Evolutionary conservation across 2,888 invertebrate species (phyloP), one percentile per base, ranked within the genome.

Genomic region (Leucophenga maculata): DNA sequence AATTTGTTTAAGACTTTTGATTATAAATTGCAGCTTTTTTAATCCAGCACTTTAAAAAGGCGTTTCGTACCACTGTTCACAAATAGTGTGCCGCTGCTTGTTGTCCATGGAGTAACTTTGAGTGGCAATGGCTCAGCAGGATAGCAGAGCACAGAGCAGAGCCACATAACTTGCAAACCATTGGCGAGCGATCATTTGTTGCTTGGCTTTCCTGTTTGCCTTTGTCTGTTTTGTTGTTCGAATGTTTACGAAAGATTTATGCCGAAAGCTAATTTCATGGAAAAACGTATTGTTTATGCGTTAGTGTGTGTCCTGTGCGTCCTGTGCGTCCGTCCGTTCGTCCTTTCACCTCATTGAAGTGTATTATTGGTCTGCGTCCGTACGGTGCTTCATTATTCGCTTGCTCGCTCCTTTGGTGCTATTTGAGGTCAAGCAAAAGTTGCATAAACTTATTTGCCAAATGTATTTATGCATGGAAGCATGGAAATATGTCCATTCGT

Each of bases 251-350:
- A 78, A 78, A 84, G 81, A 81, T 81, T 81, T 81, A 81, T 81
- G 83, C 78, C 82, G 71, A 75, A 80, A 84, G 84, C 81, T 84
- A 81, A 81, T 81, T 84, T 83, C 76, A 84, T 81, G 83, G 82
- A 81, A 83, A 82, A 81, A 76, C 82, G 70, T 84, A 82, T 80
- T 84, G 83, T 82, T 72, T 72, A 46, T 67, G 46, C 26, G 68
- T 46, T 44, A 67, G 13, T 44, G 18, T 32, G 46, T 68, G 44
- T 65, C 9, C 16, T n/a, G 16, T 16, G 8, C 39, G 1, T 39
- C 39, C 9, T 39, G 39, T 39, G 11, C 39, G 39, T 39, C 39
- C 39, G 3, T 39, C 8, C 39, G 8, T n/a, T n/a, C n/a, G n/a
- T n/a, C n/a, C n/a, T n/a, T n/a, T n/a, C n/a, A n/a, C n/a, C 8